phyloP scores from a whole-genome alignment of 2,888 invertebrate species.

The Brenthis daphne region DNA sequence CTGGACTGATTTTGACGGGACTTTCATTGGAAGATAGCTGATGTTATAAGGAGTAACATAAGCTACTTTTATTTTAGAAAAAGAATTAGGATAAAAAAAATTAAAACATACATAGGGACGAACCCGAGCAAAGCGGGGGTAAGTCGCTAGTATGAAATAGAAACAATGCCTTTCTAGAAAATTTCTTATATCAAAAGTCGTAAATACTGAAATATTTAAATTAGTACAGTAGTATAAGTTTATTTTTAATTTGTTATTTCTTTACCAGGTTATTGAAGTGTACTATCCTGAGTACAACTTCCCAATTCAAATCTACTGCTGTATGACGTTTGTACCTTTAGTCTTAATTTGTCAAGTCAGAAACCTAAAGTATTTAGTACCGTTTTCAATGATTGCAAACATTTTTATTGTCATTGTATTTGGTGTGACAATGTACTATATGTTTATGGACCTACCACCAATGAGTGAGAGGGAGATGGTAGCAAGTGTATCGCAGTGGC shows the following conservation, averaged over 20 bases:
- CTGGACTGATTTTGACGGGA: too few species aligned
- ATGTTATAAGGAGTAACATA: too few species aligned
- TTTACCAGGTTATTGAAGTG: constrained; percentile 76
- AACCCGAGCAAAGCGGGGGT: too few species aligned
- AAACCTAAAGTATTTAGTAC: constrained; percentile 91
- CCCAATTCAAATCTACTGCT: constrained; percentile 84
- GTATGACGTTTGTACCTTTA: constrained; percentile 85
- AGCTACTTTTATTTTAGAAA: too few species aligned
- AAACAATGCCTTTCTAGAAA: too few species aligned
- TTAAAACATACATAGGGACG: too few species aligned
- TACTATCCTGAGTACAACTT: constrained; percentile 68
- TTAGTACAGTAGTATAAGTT: neutral
- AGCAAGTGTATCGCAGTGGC: constrained; percentile 84
- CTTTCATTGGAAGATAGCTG: too few species aligned
- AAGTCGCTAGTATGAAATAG: too few species aligned
- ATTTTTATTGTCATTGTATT: constrained; percentile 89
- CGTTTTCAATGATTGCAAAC: constrained; percentile 94
- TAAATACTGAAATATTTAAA: neutral
- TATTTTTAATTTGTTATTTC: constrained; percentile 4
- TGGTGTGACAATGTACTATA: constrained; percentile 90
- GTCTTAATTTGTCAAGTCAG: constrained; percentile 88
- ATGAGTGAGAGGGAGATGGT: constrained; percentile 68
- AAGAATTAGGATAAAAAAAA: too few species aligned
- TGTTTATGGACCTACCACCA: constrained; percentile 83
- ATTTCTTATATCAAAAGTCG: too few species aligned